These are phyloP conservation scores for Nycticorax nycticorax DNA, from an alignment of 2,113 vertebrate species.

Conservation along the genomic window DNA sequence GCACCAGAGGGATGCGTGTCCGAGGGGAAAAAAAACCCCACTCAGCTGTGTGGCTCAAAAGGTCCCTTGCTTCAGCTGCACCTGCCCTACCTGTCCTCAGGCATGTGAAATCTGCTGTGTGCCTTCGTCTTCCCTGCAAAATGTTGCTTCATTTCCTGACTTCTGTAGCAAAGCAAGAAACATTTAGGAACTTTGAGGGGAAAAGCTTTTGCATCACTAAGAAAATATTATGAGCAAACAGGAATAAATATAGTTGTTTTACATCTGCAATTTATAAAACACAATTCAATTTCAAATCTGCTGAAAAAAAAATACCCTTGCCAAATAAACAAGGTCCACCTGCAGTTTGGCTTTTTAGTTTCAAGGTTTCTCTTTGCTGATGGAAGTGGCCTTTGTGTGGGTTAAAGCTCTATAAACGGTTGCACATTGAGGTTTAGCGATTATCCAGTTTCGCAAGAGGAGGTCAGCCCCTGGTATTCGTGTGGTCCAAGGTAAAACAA, in stretches of 20 bases:
- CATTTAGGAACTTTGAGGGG: background rate
- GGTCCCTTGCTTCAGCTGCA: background rate
- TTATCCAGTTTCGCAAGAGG: background rate
- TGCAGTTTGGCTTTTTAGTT: background rate
- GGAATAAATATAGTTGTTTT: background rate
- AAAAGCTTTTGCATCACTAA: background rate
- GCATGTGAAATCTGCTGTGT: background rate
- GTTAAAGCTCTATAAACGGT: background rate
- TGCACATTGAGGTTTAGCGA: background rate
- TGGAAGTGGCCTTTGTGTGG: background rate
- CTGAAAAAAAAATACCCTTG: background rate
- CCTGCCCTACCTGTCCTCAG: background rate
- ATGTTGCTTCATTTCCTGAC: background rate
- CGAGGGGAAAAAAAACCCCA: too few species aligned
- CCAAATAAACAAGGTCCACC: background rate
- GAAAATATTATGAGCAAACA: background rate
- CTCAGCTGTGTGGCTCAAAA: background rate
- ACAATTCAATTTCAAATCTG: background rate
- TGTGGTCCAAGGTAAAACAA: background rate
- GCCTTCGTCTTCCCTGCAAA: background rate
- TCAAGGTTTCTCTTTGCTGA: background rate
- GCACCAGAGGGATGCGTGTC: background rate
- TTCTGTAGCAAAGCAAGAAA: background rate
- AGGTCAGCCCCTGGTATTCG: background rate
- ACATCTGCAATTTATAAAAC: background rate